Evolutionary conservation across 2,113 vertebrate genomes (phyloP).

Genomic region (Jacana jacana): DNA sequence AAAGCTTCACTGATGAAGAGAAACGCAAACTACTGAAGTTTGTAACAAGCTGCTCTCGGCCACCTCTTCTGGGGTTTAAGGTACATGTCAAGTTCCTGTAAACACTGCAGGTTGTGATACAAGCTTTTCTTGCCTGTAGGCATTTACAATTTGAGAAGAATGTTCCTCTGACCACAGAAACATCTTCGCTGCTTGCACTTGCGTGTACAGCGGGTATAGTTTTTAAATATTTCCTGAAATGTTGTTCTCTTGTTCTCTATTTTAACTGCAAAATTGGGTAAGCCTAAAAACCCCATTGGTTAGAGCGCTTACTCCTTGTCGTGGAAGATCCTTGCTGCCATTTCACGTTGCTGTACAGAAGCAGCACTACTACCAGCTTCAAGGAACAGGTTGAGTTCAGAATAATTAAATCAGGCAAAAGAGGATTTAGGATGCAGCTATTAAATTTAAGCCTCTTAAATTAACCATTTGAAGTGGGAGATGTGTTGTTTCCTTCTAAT

Average conservation of each 20-base stretch:
- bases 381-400: background rate
- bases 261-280: background rate
- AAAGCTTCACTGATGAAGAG: slow-evolving; percentile 95
- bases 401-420: background rate
- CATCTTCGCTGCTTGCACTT: background rate
- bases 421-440: background rate
- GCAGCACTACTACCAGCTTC: background rate
- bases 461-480: background rate
- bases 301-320: background rate
- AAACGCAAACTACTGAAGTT: slow-evolving; percentile 96
- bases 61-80: slow-evolving; percentile 96
- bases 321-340: background rate
- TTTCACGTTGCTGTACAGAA: background rate
- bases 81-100: slow-evolving; percentile 56
- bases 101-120: background rate
- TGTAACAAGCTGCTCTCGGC: slow-evolving; percentile 97
- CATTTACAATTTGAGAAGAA: background rate
- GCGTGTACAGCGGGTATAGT: background rate
- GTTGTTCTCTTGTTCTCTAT: background rate
- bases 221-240: background rate
- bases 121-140: background rate
- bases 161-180: background rate
- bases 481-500: background rate
- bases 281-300: background rate
- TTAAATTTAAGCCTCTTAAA: background rate